Base-by-base conservation (phyloP, 2,113 vertebrate species). In the Ctenomys sociabilis region DNA sequence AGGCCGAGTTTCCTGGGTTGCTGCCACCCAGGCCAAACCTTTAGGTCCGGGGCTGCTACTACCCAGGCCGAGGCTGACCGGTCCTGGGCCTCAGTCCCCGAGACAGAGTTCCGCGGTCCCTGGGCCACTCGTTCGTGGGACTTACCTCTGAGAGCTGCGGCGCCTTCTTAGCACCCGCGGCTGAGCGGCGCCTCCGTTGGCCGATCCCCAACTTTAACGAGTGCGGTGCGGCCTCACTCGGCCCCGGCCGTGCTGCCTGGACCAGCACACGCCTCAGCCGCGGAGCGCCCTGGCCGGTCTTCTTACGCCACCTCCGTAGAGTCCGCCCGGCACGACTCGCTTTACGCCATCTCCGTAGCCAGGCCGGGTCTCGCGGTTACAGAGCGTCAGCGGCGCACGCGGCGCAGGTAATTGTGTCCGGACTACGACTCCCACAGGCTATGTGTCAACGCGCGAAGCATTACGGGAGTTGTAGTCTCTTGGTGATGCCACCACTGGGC, bases 351-450 rank as follows among this genome's bases (percentile, higher is more conserved):
- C 83, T 96, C 90, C 98, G 98, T 97, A 98, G 96, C 85, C 93
- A 75, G 43, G 95, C 49, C 91, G 49, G 75, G 88, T 70, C 93
- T 86, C 49, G 95, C 32, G 77, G 92, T 91, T 96, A 96, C 96
- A 91, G 81, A 68, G 96, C 96, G 97, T 95, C 95, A 85, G 72
- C 80, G 77, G 97, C 98, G 98, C 95, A 97, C 91, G 26, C 28
- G 57, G 93, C 94, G 84, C 95, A 91, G 95, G 94, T 97, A 98
- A 97, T 97, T 84, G 93, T 72, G 19, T 30, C 7, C 8, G 83
- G 72, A 98, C 98, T 98, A 97, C 98, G n/a, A 43, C 21, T 95
- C 98, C 98, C 98, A 97, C 30, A 93, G 85, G 87, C 92, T 8
- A n/a, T 30, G 97, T 94, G 91, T 57, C 43, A 16, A 24, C 9